Conservation (phyloP, 1,140 invertebrate genomes). For the Anthonomus grandis region DNA sequence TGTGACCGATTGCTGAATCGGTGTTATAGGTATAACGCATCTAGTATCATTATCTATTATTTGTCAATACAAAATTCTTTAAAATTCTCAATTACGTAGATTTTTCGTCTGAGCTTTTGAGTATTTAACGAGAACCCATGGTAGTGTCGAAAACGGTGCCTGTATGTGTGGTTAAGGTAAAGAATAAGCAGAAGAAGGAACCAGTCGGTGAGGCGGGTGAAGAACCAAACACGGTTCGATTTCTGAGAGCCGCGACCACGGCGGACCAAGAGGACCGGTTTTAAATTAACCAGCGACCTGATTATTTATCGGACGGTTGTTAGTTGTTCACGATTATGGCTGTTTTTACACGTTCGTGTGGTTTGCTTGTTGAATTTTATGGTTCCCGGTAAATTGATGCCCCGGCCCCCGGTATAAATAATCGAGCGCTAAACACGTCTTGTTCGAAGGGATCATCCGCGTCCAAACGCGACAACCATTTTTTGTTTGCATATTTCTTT, state of each 20-base stretch:
- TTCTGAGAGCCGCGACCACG: no score
- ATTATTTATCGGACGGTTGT: slow-evolving; percentile 48
- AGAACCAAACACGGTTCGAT: no score
- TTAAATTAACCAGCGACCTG: slow-evolving; percentile 34
- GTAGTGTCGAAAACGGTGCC: slow-evolving; percentile 28
- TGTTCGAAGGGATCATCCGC: no score
- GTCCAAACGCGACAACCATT: no score
- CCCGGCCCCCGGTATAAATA: slow-evolving; percentile 30
- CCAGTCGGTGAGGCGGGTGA: slow-evolving; percentile 12
- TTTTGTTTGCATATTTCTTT: no score
- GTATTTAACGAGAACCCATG: not conserved
- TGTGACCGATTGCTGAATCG: no score
- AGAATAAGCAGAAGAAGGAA: slow-evolving; percentile 10
- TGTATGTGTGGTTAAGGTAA: slow-evolving; percentile 10
- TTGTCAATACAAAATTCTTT: no score
- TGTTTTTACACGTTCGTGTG: slow-evolving; percentile 49
- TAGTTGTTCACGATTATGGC: slow-evolving; percentile 48
- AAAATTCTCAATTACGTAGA: no score
- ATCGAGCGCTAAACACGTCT: slow-evolving; percentile 31
- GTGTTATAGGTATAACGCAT: no score
- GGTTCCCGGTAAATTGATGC: slow-evolving; percentile 44
- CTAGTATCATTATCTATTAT: no score
- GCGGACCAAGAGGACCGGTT: slow-evolving; percentile 41
- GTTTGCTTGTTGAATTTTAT: slow-evolving; percentile 47
- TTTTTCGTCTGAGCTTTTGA: no score